Base-by-base conservation (phyloP, 1,140 invertebrate genomes). In the Cardiocondyla obscurior region DNA sequence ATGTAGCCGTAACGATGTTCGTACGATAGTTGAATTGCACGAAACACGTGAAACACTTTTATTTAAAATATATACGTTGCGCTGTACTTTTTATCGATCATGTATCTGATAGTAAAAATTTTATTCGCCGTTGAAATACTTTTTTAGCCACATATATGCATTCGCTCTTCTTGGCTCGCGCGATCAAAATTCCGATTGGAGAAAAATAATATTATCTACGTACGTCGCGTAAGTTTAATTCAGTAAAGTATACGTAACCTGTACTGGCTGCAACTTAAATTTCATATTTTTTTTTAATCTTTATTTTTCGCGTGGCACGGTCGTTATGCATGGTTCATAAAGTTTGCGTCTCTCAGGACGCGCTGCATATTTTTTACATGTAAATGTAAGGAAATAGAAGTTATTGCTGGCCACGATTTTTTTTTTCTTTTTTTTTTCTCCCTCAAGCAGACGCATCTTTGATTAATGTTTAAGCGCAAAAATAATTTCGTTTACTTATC, bases 401-500 rank as follows among this genome's bases (percentile, higher is more conserved):
- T 72, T 42, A 19, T 7, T 73, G 4, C 44, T 10, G 10, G 28
- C n/a, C n/a, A 42, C 19, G 8, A 14, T 62, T 39, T 44, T 28
- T 36, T 30, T n/a, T n/a, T n/a, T n/a, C n/a, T n/a, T n/a, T n/a
- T n/a, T n/a, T n/a, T n/a, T n/a, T n/a, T n/a, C n/a, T n/a, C n/a
- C n/a, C 7, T 12, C 16, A 22, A 22, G 19, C 58, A 8, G 28
- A 64, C 19, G 19, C 28, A 49, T 44, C 28, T 64, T 76, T 76
- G 42, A 76, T 64, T 44, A 76, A 62, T 57, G 39, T 33, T 76
- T 33, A 64, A 76, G 42, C 33, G 57, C 55, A 49, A 64, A 76
- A 76, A 64, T 76, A 76, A 76, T 76, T 76, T 76, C 30, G 73
- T 76, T 76, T 76, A 62, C 55, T 76, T 64, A 76, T 76, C 57